Percentiles rank a stretch among this genome's conserved stretches.
These are phyloP conservation scores for Drosophila funebris DNA, from an alignment of 1,140 invertebrate genomes.

Conservation along the genomic window DNA sequence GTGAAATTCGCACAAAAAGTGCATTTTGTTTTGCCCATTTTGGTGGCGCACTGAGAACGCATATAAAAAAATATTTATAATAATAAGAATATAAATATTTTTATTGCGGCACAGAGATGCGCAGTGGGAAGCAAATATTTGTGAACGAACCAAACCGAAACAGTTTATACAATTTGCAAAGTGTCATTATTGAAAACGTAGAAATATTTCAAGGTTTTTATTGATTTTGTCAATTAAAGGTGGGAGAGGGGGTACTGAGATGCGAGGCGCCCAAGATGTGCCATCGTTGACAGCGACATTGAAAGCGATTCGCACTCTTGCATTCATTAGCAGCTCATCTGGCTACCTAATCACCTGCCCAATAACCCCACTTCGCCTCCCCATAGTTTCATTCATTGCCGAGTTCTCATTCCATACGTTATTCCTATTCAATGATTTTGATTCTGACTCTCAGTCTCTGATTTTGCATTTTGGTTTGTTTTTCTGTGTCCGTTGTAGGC, in stretches of 20 bases:
- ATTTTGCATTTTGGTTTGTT: slow-evolving; percentile 17
- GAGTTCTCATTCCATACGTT: neutral
- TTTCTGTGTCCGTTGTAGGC: slow-evolving; percentile 28
- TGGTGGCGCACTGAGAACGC: too few relatives aligned
- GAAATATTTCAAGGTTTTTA: slow-evolving; percentile 63
- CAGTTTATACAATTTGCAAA: slow-evolving; percentile 35
- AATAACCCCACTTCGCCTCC: neutral
- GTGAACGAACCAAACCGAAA: neutral
- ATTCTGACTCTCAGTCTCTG: neutral
- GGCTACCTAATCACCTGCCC: slow-evolving; percentile 25
- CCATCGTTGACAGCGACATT: slow-evolving; percentile 3
- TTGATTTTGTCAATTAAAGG: slow-evolving; percentile 58
- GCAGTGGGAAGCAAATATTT: neutral
- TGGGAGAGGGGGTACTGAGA: neutral
- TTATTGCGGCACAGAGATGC: too few relatives aligned
- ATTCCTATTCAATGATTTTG: neutral
- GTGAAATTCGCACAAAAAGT: too few relatives aligned
- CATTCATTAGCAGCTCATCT: slow-evolving; percentile 2
- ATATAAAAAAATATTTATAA: too few relatives aligned
- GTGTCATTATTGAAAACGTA: slow-evolving; percentile 36
- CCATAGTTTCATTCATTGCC: too few relatives aligned
- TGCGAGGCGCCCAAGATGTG: neutral
- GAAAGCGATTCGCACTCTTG: slow-evolving; percentile 13
- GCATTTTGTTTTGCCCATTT: too few relatives aligned
- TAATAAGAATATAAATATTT: too few relatives aligned